Evolutionary conservation across 1,140 invertebrate genomes (phyloP).

Genomic region (Belonocnema kinseyi): DNA sequence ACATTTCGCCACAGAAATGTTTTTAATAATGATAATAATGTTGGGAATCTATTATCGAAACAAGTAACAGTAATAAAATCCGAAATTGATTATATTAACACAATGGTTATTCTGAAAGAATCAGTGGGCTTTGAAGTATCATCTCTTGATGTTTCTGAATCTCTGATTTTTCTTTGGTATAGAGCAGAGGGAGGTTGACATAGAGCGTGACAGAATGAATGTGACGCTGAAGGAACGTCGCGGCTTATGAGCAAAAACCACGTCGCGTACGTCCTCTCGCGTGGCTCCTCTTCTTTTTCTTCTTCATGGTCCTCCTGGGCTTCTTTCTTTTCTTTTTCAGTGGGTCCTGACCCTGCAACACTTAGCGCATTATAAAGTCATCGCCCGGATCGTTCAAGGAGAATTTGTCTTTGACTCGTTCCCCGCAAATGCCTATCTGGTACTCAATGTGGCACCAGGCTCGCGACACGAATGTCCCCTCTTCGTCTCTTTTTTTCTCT

Average conservation of each 20-base stretch:
- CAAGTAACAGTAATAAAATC: too few relatives aligned
- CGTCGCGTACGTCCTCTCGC: slow-evolving; percentile 57
- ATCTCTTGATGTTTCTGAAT: slow-evolving; percentile 6
- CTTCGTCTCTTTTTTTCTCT: slow-evolving; percentile 34
- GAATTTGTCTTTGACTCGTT: slow-evolving; percentile 30
- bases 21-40: too few relatives aligned
- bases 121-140: slow-evolving; percentile 1
- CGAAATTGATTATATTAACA: too few relatives aligned
- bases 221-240: slow-evolving; percentile 64
- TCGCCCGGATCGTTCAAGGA: slow-evolving; percentile 44
- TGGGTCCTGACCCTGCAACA: slow-evolving; percentile 48
- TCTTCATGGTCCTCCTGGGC: slow-evolving; percentile 43
- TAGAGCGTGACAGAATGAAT: slow-evolving; percentile 63
- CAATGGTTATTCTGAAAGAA: neutral
- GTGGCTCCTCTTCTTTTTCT: slow-evolving; percentile 53
- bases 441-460: slow-evolving; percentile 1
- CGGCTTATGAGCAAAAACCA: slow-evolving; percentile 60
- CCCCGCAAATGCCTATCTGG: neutral
- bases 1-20: too few relatives aligned
- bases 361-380: slow-evolving; percentile 53
- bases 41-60: too few relatives aligned
- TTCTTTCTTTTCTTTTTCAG: slow-evolving; percentile 38
- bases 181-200: slow-evolving; percentile 41
- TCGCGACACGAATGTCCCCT: neutral
- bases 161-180: slow-evolving; percentile 36